These are phyloP conservation scores for Cheilosia soror DNA, from an alignment of 2,888 invertebrate species.

Conservation along the genomic window DNA sequence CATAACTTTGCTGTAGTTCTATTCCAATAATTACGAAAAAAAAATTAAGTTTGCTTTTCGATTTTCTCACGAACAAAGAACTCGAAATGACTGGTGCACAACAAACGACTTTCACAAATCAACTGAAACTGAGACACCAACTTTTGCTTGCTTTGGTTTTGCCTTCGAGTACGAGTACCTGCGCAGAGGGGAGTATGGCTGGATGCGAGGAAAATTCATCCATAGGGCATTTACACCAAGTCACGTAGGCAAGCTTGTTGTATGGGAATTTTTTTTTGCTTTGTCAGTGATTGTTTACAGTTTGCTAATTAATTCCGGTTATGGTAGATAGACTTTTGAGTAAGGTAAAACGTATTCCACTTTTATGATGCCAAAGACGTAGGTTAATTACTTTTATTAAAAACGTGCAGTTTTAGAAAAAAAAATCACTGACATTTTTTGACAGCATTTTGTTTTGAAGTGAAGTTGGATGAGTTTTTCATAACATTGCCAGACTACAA, in stretches of 20 bases:
- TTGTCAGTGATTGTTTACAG: not conserved
- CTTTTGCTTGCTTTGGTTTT: constrained; percentile 39
- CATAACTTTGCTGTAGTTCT: constrained; percentile 31
- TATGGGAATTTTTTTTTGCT: constrained; percentile 1
- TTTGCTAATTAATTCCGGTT: not conserved
- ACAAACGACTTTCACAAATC: constrained; percentile 69
- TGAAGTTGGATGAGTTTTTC: constrained; percentile 21
- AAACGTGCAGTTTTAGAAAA: constrained; percentile 26
- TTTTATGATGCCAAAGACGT: constrained; percentile 4
- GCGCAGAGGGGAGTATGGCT: constrained; percentile 55
- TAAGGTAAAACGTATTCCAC: not conserved
- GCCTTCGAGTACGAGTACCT: constrained; percentile 23
- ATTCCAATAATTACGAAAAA: constrained; percentile 12
- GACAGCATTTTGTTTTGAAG: constrained; percentile 37
- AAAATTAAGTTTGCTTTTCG: not conserved
- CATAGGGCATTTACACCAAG: constrained; percentile 60
- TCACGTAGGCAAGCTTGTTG: constrained; percentile 65
- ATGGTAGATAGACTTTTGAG: not conserved
- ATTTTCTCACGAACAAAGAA: constrained; percentile 55
- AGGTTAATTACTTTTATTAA: constrained; percentile 9
- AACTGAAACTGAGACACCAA: constrained; percentile 36
- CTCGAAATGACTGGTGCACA: constrained; percentile 1
- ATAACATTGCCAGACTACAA: not conserved
- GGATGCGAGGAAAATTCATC: constrained; percentile 57
- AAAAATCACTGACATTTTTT: not conserved